phyloP scores from a whole-genome alignment of 2,113 vertebrate genomes.

The Peucedramus taeniatus region DNA sequence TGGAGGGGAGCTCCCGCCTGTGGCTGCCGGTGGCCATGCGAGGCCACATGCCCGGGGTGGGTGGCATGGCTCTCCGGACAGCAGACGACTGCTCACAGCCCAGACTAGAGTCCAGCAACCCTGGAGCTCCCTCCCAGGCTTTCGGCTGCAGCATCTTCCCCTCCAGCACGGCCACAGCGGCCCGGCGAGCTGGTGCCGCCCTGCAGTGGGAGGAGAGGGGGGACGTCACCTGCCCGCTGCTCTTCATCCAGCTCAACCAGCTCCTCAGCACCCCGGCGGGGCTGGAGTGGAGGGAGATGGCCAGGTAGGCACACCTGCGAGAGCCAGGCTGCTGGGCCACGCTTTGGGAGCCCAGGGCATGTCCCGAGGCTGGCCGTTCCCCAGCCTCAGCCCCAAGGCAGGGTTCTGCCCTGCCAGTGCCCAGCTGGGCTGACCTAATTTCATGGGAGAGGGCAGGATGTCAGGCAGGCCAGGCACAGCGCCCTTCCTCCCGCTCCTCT shows the following conservation, averaged over 20 bases:
- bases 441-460: neutral
- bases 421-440: neutral
- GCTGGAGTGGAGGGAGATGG: conserved; percentile 71
- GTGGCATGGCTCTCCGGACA: fast-evolving
- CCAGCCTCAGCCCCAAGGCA: neutral
- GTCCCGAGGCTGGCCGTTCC: neutral
- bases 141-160: conserved; percentile 34
- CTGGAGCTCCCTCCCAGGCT: neutral
- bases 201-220: neutral
- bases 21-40: neutral
- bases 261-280: conserved; percentile 54
- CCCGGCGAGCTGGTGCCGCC: neutral
- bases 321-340: neutral
- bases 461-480: neutral
- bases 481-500: neutral
- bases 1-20: fast-evolving
- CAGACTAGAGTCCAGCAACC: neutral
- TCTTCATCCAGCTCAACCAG: conserved; percentile 80
- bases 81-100: neutral
- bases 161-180: neutral
- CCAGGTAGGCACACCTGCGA: conserved; percentile 63
- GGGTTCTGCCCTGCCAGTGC: neutral
- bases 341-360: neutral
- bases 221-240: neutral
- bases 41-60: fast-evolving